Evolutionary conservation across 2,888 invertebrate species (phyloP).

Genomic region (Augiades crinisus): DNA sequence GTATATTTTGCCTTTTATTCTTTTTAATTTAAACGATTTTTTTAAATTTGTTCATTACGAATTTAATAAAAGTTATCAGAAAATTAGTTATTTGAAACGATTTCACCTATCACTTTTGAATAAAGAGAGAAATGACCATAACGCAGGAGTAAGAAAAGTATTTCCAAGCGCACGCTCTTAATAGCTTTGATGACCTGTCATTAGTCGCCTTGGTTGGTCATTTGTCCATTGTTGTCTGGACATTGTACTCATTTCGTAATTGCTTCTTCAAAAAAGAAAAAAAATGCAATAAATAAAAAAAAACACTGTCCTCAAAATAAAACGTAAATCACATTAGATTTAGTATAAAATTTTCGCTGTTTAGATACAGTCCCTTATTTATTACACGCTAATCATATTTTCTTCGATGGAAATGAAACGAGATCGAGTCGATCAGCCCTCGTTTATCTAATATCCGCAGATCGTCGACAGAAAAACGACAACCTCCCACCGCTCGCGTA

Average conservation of each 20-base stretch:
- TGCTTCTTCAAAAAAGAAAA: not conserved
- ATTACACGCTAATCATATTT: conserved; percentile 21
- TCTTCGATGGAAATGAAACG: conserved; percentile 45
- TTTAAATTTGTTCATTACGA: too few species aligned
- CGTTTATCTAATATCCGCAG: conserved; percentile 62
- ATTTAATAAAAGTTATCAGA: too few species aligned
- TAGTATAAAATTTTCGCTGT: not conserved
- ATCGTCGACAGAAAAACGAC: conserved; percentile 49
- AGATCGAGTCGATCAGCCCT: conserved; percentile 46
- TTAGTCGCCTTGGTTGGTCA: conserved; percentile 1
- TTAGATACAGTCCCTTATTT: not conserved
- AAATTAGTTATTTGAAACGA: too few species aligned
- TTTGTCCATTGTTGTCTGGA: conserved; percentile 34
- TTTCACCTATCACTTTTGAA: too few species aligned
- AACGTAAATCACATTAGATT: conserved; percentile 14
- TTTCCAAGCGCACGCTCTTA: conserved; percentile 45
- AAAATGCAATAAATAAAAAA: conserved; percentile 3
- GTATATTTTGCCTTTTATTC: too few species aligned
- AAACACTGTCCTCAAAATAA: conserved; percentile 1
- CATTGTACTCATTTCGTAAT: not conserved
- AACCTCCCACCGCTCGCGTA: conserved; percentile 60
- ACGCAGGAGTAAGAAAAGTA: not conserved
- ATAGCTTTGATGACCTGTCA: conserved; percentile 40
- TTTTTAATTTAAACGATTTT: too few species aligned
- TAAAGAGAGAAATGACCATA: too few species aligned